Percentiles rank a stretch among this genome's conserved stretches.
Evolutionary conservation across 1,140 invertebrate species (phyloP).

Genomic region (Drosophila novamexicana): DNA sequence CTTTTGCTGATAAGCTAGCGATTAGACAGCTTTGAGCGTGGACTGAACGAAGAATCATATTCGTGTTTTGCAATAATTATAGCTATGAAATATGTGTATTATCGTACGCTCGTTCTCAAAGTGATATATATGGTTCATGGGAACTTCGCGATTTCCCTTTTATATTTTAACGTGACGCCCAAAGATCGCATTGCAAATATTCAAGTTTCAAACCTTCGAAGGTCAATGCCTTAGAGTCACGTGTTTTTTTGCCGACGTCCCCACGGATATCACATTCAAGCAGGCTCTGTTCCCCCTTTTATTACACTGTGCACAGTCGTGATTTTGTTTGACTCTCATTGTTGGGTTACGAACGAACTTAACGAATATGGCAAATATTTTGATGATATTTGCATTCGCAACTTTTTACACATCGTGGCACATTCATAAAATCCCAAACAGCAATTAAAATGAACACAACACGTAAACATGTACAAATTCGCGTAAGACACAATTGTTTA

Average conservation of each 20-base stretch:
- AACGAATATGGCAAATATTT: background rate
- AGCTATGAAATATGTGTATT: too few species aligned
- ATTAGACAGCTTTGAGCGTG: constrained; percentile 7
- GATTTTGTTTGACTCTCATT: background rate
- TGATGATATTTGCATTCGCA: background rate
- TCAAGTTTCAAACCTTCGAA: background rate
- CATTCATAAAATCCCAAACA: background rate
- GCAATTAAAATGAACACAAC: background rate
- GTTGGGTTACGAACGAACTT: background rate
- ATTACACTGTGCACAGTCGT: background rate
- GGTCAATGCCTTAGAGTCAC: background rate
- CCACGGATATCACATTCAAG: background rate
- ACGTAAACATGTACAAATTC: constrained; percentile 1
- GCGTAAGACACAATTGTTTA: constrained; percentile 7
- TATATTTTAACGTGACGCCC: too few species aligned
- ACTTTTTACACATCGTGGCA: background rate
- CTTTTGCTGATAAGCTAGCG: constrained; percentile 13
- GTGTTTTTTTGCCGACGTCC: too few species aligned
- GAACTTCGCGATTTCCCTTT: too few species aligned
- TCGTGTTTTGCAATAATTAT: constrained; percentile 1
- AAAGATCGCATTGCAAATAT: background rate
- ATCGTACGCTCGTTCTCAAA: too few species aligned
- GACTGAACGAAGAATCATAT: background rate
- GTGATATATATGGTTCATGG: too few species aligned
- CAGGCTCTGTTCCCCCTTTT: background rate